phyloP scores from a whole-genome alignment of 2,797 vertebrate species.

The Limosa lapponica region DNA sequence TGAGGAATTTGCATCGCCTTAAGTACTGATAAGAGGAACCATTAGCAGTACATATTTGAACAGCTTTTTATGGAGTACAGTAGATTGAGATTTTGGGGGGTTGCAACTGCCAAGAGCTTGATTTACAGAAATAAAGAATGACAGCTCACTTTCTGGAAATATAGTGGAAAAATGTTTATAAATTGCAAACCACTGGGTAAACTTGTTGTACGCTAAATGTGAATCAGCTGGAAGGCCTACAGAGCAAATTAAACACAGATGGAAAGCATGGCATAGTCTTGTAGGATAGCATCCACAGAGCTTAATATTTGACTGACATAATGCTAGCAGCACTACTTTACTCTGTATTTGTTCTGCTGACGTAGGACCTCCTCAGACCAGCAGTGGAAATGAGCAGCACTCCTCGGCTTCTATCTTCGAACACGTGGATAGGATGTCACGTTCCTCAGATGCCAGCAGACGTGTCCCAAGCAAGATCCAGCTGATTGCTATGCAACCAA shows the following conservation, averaged over 20 bases:
- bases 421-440: constrained; percentile 92
- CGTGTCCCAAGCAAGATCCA: constrained; percentile 93
- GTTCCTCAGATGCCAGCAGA: constrained; percentile 87
- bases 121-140: constrained; percentile 37
- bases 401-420: constrained; percentile 97
- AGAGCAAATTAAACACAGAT: constrained; percentile 3
- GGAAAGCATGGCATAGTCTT: neutral
- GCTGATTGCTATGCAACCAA: constrained; percentile 96
- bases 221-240: constrained; percentile 19
- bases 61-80: neutral
- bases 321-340: neutral
- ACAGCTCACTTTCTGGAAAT: constrained; percentile 32
- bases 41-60: neutral
- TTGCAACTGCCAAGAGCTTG: constrained; percentile 28
- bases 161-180: neutral
- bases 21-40: constrained; percentile 10
- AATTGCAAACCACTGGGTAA: neutral
- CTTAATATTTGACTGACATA: neutral
- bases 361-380: constrained; percentile 81
- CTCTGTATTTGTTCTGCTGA: neutral
- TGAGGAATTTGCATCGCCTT: neutral
- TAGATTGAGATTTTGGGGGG: neutral
- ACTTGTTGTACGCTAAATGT: neutral
- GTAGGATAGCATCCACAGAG: neutral
- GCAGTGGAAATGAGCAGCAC: constrained; percentile 87